Evolutionary conservation across 2,888 invertebrate genomes (phyloP).

Genomic region (Cryptus armator): DNA sequence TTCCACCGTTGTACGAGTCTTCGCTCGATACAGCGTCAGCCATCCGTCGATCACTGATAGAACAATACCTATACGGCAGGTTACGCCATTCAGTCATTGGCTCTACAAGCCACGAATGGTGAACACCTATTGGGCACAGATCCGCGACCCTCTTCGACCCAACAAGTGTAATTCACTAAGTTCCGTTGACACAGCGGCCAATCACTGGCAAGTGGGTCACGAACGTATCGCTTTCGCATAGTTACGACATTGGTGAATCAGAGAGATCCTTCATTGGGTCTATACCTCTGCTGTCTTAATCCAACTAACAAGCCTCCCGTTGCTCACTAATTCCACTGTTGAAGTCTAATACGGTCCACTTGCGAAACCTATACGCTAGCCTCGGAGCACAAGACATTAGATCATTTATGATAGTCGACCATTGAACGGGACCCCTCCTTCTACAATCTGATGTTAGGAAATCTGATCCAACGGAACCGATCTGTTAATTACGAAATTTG

Average conservation of each 20-base stretch:
- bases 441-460: neutral
- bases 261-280: neutral
- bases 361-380: neutral
- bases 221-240: neutral
- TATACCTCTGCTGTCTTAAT: neutral
- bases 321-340: neutral
- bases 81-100: neutral
- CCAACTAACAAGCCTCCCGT: neutral
- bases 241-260: neutral
- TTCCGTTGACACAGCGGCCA: neutral
- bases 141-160: neutral
- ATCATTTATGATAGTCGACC: neutral
- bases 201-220: neutral
- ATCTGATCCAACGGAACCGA: neutral
- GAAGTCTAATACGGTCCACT: slow-evolving; percentile 1
- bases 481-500: neutral
- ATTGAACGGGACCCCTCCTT: neutral
- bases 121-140: neutral
- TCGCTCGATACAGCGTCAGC: neutral
- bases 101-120: neutral
- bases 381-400: neutral
- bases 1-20: neutral
- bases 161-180: neutral
- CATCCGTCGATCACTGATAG: neutral
- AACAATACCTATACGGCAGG: neutral